Conservation (phyloP, 2,797 vertebrate genomes). For the Acanthurus leucopareius region DNA sequence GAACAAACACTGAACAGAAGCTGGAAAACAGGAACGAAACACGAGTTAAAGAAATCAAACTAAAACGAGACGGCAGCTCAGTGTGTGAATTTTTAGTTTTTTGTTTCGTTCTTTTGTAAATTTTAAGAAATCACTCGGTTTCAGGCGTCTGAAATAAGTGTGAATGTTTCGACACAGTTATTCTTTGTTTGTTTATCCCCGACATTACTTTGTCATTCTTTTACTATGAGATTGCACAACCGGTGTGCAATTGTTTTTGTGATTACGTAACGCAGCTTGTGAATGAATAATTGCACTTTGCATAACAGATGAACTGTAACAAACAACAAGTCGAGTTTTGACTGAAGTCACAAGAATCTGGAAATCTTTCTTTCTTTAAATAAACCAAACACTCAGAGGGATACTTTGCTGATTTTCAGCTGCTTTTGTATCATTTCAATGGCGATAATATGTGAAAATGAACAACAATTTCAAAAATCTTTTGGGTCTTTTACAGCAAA, state of each 20-base stretch:
- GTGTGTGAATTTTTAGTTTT: background rate
- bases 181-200: conserved; percentile 24
- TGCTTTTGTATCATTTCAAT: too few relatives aligned
- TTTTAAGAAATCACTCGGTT: too few relatives aligned
- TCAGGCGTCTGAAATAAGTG: background rate
- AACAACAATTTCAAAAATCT: too few relatives aligned
- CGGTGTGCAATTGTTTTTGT: conserved; percentile 24
- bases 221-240: conserved; percentile 43
- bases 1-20: too few relatives aligned
- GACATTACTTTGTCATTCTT: conserved; percentile 15
- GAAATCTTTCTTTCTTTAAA: background rate
- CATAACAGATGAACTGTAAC: background rate
- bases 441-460: too few relatives aligned
- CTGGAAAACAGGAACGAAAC: too few relatives aligned
- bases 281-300: background rate
- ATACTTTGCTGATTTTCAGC: background rate
- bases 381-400: too few relatives aligned
- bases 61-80: too few relatives aligned
- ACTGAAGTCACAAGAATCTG: background rate
- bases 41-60: too few relatives aligned
- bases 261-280: conserved; percentile 9
- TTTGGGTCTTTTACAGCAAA: too few relatives aligned
- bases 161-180: background rate
- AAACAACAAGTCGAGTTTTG: background rate
- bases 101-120: background rate